Base-by-base conservation (phyloP, 2,888 invertebrate genomes). In the Tethea ocularis region DNA sequence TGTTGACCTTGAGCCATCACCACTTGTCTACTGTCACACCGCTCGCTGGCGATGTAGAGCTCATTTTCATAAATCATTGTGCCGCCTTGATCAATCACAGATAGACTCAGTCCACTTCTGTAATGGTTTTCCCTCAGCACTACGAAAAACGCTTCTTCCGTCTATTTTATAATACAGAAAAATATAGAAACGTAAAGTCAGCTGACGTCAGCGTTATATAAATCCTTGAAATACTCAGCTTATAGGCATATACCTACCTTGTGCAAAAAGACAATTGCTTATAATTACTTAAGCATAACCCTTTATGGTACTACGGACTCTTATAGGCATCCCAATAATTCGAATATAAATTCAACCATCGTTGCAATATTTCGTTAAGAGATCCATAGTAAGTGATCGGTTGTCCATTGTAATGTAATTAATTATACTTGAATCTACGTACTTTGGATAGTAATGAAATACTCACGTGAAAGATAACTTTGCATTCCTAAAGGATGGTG, bases 321-420 rank as follows among this genome's bases (percentile, higher is more conserved):
- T 68, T 85, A 85, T 85, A 78, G 86, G 86, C 67, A 86, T 88
- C 77, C 74, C 74, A 78, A 80, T 87, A 83, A 88, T 84, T 80
- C 80, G 78, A 75, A 70, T 78, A 86, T 89, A 84, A 87, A 88
- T 85, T 81, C 73, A 66, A 54, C 66, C 69, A 71, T 72, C 62
- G 71, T 69, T 62, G 67, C 75, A 69, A 75, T 77, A 74, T 73
- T 69, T 75, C 68, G 61, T 73, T 73, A 75, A 71, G 71, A 70
- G 67, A 70, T 69, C 75, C 77, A 73, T 73, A 75, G 74, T 72
- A 76, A 80, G 75, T 78, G 71, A 75, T 71, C 66, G 70, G 67
- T 69, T 69, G 74, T 63, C 76, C 79, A 82, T 83, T 84, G 77
- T 83, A 71, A 71, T 74, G 77, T 82, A 77, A 64, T 65, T 70